Evolutionary conservation across 2,888 invertebrate species (phyloP).

Genomic region (Phymatocera aterrima): DNA sequence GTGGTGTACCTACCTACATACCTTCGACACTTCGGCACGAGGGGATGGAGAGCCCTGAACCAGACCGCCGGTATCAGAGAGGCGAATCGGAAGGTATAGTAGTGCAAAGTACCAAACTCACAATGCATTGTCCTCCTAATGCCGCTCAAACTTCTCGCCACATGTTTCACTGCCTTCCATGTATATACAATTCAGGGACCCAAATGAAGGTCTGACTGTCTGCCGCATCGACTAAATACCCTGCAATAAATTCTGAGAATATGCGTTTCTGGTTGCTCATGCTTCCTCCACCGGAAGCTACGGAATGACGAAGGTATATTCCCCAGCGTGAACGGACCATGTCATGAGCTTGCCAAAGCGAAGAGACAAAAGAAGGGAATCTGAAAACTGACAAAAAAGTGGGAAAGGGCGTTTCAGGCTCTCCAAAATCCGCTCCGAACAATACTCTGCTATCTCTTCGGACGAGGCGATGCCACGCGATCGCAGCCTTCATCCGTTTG

Average conservation of each 20-base stretch:
- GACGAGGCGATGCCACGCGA: no score
- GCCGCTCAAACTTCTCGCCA: not conserved
- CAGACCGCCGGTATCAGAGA: no score
- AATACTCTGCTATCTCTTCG: no score
- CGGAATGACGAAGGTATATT: not conserved
- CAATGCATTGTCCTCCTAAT: not conserved
- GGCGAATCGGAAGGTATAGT: not conserved
- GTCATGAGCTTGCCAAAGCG: not conserved
- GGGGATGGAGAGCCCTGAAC: no score
- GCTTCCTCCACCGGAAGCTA: no score
- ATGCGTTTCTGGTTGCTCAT: not conserved
- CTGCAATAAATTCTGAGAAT: conserved; percentile 5
- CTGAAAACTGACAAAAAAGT: not conserved
- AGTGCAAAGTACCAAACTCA: no score
- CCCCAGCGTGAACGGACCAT: not conserved
- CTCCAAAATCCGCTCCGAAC: not conserved
- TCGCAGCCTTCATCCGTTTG: not conserved
- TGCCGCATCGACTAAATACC: conserved; percentile 19
- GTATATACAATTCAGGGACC: not conserved
- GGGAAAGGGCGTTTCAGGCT: not conserved
- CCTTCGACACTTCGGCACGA: no score
- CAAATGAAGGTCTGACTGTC: not conserved
- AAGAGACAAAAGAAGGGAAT: not conserved
- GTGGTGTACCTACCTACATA: no score
- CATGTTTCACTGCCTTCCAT: not conserved